These are phyloP conservation scores for Drosophila bocki DNA, from an alignment of 1,140 invertebrate species.

Conservation along the genomic window DNA sequence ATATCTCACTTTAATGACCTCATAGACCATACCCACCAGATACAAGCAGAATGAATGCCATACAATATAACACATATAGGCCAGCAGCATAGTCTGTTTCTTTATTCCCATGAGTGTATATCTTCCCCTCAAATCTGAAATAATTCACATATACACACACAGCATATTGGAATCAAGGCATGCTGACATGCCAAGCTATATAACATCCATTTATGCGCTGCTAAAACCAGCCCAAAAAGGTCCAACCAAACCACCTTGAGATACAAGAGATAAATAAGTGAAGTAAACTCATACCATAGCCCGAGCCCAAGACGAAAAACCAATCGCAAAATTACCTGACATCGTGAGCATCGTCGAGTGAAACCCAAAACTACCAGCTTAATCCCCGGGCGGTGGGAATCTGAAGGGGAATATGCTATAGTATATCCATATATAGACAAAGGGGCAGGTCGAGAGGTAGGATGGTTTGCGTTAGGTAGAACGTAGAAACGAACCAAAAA, in stretches of 20 bases:
- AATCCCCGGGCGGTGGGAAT: conserved; percentile 30
- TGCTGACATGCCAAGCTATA: conserved; percentile 26
- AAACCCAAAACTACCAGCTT: conserved; percentile 60
- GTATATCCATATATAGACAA: conserved; percentile 2
- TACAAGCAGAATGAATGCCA: conserved; percentile 3
- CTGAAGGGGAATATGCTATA: conserved; percentile 21
- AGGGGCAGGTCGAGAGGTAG: conserved; percentile 8
- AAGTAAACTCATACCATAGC: conserved; percentile 44
- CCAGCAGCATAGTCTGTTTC: conserved; percentile 37
- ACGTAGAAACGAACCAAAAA: conserved; percentile 44
- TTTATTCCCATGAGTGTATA: conserved; percentile 41
- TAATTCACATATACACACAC: conserved; percentile 18
- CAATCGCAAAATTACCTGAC: conserved; percentile 66
- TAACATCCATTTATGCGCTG: conserved; percentile 47
- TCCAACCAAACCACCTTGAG: conserved; percentile 65
- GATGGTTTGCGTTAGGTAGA: conserved; percentile 25
- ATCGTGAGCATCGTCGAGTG: conserved; percentile 50
- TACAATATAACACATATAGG: neutral
- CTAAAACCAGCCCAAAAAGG: conserved; percentile 34
- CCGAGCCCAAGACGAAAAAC: conserved; percentile 56
- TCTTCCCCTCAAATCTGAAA: conserved; percentile 41
- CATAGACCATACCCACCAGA: conserved; percentile 22
- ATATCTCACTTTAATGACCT: conserved; percentile 43
- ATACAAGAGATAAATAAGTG: conserved; percentile 54
- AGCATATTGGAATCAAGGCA: conserved; percentile 24